Conservation (phyloP, 1,140 invertebrate genomes). For the Caerostris extrusa region DNA sequence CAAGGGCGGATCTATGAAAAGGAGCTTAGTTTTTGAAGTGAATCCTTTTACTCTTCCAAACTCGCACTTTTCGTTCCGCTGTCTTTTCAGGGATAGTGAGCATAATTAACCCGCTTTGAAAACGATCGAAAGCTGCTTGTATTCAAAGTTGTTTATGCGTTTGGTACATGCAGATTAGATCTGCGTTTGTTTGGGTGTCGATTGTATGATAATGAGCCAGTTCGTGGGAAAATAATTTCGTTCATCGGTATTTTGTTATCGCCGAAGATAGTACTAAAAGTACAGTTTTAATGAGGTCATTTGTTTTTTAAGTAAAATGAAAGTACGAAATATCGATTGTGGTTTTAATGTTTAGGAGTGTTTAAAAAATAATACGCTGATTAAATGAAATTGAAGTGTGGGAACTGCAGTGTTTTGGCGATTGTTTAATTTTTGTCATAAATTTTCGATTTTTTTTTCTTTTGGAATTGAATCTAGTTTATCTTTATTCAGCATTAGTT, state of each 20-base stretch:
- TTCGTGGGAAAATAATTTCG: background rate
- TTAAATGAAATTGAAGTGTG: no score
- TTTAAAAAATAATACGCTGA: no score
- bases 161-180: background rate
- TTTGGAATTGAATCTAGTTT: no score
- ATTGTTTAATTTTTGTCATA: no score
- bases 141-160: background rate
- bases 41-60: slow-evolving; percentile 40
- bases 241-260: background rate
- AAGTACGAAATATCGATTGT: background rate
- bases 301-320: background rate
- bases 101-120: slow-evolving; percentile 38
- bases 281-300: background rate
- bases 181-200: background rate
- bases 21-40: slow-evolving; percentile 39
- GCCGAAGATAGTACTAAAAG: background rate
- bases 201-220: background rate
- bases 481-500: no score
- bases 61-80: slow-evolving; percentile 13
- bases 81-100: background rate
- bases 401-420: no score
- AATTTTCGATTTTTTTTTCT: no score
- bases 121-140: slow-evolving; percentile 3
- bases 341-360: background rate
- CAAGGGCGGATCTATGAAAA: slow-evolving; percentile 75